Evolutionary conservation across 2,888 invertebrate genomes (phyloP).

Genomic region (Zhengitettix transpicula): DNA sequence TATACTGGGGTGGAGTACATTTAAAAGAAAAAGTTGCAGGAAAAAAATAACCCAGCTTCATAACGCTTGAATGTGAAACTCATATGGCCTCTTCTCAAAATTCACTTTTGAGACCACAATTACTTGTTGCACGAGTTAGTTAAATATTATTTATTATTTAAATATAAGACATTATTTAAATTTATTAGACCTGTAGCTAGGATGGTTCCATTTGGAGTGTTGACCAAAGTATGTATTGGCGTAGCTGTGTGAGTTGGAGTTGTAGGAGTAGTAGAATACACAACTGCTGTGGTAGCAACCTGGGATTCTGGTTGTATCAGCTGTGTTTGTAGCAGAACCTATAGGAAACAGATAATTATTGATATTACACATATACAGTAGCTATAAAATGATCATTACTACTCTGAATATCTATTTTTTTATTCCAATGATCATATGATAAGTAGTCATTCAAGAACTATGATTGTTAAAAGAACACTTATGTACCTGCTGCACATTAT

Average conservation of each 20-base stretch:
- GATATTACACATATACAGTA: too few species aligned
- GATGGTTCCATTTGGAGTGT: constrained; percentile 45
- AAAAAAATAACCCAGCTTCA: too few species aligned
- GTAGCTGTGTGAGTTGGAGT: constrained; percentile 13
- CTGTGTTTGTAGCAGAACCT: constrained; percentile 49
- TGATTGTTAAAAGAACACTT: background rate
- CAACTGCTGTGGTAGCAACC: constrained; percentile 19
- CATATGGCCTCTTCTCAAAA: too few species aligned
- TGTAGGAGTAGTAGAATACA: constrained; percentile 31
- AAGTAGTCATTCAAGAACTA: background rate
- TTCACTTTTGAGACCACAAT: too few species aligned
- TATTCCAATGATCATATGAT: background rate
- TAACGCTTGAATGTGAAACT: too few species aligned
- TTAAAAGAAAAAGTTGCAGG: too few species aligned
- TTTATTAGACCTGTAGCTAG: constrained; percentile 37
- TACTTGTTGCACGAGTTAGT: too few species aligned
- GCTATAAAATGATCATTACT: too few species aligned
- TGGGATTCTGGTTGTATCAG: constrained; percentile 24
- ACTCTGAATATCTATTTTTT: background rate
- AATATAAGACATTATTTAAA: background rate
- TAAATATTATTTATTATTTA: too few species aligned
- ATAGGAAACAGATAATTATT: constrained; percentile 16
- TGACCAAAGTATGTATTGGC: constrained; percentile 43
- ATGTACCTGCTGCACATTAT: background rate
- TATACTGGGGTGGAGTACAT: too few species aligned